Base-by-base conservation (phyloP, 2,797 vertebrate genomes). In the Petrocephalus sullivani region DNA sequence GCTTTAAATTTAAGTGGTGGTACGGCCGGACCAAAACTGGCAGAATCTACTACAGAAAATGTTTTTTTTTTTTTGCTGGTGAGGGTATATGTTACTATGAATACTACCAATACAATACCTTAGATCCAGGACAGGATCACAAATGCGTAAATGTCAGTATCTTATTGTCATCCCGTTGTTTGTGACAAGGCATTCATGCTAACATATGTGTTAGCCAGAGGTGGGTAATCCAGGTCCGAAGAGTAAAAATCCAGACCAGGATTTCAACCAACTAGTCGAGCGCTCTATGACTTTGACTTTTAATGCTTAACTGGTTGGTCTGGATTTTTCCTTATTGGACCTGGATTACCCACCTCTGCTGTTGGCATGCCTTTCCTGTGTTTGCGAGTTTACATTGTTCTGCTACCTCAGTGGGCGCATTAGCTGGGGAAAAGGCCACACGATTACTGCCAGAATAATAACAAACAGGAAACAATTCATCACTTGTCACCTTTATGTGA, bases 401-500 rank as follows among this genome's bases (percentile, higher is more conserved):
- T 21, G 67, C 37, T 88, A 84, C 16, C 60, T 86, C n/a, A 64
- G 86, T 28, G 28, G 84, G 61, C 8, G 12, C 41, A 57, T 4
- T 37, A 37, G 7, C 64, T 28, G 16, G 87, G 83, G 87, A 82
- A 78, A 2, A 57, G 67, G 87, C 67, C 19, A 53, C 16, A 58
- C 53, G 91, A 94, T 93, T 93, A 94, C 91, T 88, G 82, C 92
- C 91, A 90, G 89, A 92, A 93, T 92, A 94, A 93, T 93, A 94
- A 93, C 93, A 95, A 95, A 95, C 93, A 94, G 94, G 93, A 92
- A 90, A 92, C 92, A 90, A 95, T 96, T 94, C 91, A 94, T 96
- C 95, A 95, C 91, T 90, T 91, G 92, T 95, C 95, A 94, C 92
- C 88, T 90, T 91, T 57, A 91, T 94, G 93, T 93, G 93, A 94